Base-by-base conservation (phyloP, 2,888 invertebrate species). In the Acanthococcus lagerstroemiae region DNA sequence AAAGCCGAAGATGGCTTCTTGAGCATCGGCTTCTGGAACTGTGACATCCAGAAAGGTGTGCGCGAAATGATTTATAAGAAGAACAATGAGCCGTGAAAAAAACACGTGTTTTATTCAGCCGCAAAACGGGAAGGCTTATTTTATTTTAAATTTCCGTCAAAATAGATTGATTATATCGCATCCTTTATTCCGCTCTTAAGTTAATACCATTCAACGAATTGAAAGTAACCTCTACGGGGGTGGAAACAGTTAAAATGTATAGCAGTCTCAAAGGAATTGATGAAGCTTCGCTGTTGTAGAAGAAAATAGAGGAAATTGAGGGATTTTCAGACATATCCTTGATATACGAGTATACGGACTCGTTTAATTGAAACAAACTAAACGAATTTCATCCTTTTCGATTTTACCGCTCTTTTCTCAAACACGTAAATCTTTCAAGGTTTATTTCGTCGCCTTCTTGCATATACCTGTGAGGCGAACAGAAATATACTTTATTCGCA, bases 101-200 rank as follows among this genome's bases (percentile, higher is more conserved):
- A 37, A 37, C 46, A 45, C 46, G 15, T 45, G 46, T 45, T 45
- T 45, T 45, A 45, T 15, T 45, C 19, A 45, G n/a, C 46, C 46
- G 4, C 46, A 15, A 15, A 17, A 45, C 19, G 19, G 21, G 2
- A 17, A 17, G 56, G 21, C 22, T 57, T 37, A 57, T 37, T 57
- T 57, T 57, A 57, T 57, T 57, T 57, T 57, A 37, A 57, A 57
- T 57, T 57, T 57, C 57, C 57, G 57, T 57, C 57, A 57, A 57
- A 57, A 57, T 57, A 57, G 57, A 57, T 57, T 57, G 57, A 57
- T 57, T 57, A 57, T 57, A 57, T 57, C 45, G 57, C 25, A 57
- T 44, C 57, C 57, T 24, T 57, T 57, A 45, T 57, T 30, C 45
- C 30, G 30, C 30, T 56, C 57, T 44, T n/a, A n/a, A n/a, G n/a